A percentile compares a stretch with the other conserved stretches of the same genome.
Conservation (phyloP, 2,888 invertebrate genomes). For the Agonopterix alstromeriana region DNA sequence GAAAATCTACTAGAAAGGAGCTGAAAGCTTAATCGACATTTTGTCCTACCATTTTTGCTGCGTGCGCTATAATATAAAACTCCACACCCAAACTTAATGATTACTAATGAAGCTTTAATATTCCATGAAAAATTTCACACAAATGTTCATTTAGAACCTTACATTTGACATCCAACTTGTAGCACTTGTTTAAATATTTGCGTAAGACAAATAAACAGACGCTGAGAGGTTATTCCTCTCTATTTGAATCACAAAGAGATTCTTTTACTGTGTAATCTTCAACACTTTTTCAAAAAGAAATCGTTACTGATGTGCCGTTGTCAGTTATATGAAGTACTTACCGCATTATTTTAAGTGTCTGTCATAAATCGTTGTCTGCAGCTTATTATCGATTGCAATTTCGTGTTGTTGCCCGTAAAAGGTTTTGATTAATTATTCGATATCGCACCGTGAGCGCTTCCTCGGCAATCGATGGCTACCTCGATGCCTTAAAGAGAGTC, state of each 20-base stretch:
- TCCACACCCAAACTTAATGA: too few relatives aligned
- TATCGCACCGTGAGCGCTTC: conserved; percentile 37
- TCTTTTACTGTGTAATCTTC: not conserved
- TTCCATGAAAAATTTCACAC: conserved; percentile 3
- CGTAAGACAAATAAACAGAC: conserved; percentile 7
- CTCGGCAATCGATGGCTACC: conserved; percentile 40
- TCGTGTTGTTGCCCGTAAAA: conserved; percentile 41
- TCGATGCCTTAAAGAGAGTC: conserved; percentile 5
- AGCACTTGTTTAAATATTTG: conserved; percentile 12
- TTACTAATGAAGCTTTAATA: too few relatives aligned
- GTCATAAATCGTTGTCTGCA: conserved; percentile 12
- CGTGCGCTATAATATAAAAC: too few relatives aligned
- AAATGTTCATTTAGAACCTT: not conserved
- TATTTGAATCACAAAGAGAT: conserved; percentile 3
- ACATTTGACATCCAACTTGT: not conserved
- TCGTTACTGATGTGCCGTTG: not conserved
- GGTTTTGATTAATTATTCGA: conserved; percentile 54
- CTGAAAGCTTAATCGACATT: too few relatives aligned
- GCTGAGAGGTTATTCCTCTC: conserved; percentile 7
- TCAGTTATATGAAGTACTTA: not conserved
- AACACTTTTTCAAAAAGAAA: not conserved
- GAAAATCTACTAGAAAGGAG: too few relatives aligned
- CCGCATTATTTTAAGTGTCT: not conserved
- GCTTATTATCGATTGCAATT: conserved; percentile 46
- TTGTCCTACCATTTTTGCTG: too few relatives aligned